phyloP scores from a whole-genome alignment of 2,113 vertebrate genomes.

The Monopterus albus region DNA sequence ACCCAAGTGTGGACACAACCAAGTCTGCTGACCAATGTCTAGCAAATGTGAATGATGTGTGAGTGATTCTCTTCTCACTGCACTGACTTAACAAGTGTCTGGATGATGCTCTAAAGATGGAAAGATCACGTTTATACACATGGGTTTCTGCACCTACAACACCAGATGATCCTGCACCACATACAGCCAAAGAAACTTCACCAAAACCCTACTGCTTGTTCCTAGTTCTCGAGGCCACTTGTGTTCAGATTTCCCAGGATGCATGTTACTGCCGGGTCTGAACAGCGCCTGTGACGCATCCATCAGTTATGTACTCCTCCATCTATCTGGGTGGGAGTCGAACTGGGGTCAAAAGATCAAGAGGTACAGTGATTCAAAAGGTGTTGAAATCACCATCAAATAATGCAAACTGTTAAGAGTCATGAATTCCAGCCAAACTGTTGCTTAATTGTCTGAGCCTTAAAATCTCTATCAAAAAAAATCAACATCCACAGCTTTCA shows the following conservation, averaged over 20 bases:
- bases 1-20: not conserved
- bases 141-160: too few species aligned
- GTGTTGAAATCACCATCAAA: constrained; percentile 27
- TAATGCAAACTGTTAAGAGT: not conserved
- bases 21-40: not conserved
- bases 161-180: too few species aligned
- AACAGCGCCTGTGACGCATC: too few species aligned
- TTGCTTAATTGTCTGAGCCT: constrained; percentile 10
- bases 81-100: not conserved
- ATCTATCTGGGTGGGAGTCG: not conserved
- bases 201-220: too few species aligned
- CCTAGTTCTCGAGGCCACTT: too few species aligned
- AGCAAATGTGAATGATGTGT: not conserved
- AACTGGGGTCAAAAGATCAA: constrained; percentile 3
- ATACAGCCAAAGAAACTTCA: too few species aligned
- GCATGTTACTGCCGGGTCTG: too few species aligned
- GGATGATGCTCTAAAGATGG: not conserved
- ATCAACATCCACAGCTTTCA: constrained; percentile 17
- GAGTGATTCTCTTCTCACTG: not conserved
- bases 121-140: too few species aligned
- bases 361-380: not conserved
- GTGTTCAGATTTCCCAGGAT: too few species aligned
- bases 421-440: not conserved
- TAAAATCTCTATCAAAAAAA: constrained; percentile 16
- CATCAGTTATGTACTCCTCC: not conserved